Base-by-base conservation (phyloP, 2,797 vertebrate genomes). In the Nyctibius grandis region DNA sequence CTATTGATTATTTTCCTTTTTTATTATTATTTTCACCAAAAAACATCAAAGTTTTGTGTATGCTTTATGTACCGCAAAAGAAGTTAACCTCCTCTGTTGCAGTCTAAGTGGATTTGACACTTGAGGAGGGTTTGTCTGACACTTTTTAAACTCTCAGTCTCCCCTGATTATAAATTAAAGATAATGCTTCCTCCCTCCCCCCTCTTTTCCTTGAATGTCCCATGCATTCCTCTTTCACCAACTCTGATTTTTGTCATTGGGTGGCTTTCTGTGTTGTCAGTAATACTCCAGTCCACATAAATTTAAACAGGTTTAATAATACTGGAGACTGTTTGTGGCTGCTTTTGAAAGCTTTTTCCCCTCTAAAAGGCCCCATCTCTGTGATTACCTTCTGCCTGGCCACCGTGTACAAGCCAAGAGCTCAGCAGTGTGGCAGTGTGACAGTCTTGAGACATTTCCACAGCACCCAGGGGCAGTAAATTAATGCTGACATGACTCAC, bases 401-500 rank as follows among this genome's bases (percentile, higher is more conserved):
- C 94, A 79, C 93, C 84, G 87, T 77, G 88, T 74, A 54, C 94
- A 95, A 93, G 93, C 79, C 95, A 94, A 83, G 79, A 93, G 44
- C 95, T 82, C 85, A 86, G 70, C 65, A 91, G 69, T 93, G 85
- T 93, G 73, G 83, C 74, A 91, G 91, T 81, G 85, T 96, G 95
- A 97, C 95, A 96, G 89, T 93, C 91, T 73, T 91, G 91, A 97
- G 97, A 92, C 92, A 90, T 82, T 96, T 94, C 78, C 61, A 80
- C 91, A 95, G 92, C 85, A 96, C 93, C 85, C 94, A 69, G 69
- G 83, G 93, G 90, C 93, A 96, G 93, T 96, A 97, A 97, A 97
- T 97, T 94, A 96, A 95, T 91, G 94, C 95, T 97, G 96, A 97
- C 97, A 81, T 93, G 92, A 95, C 93, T 95, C 89, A 95, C 88